Evolutionary conservation across 2,113 vertebrate species (phyloP).

Genomic region (Glaucidium brasilianum): DNA sequence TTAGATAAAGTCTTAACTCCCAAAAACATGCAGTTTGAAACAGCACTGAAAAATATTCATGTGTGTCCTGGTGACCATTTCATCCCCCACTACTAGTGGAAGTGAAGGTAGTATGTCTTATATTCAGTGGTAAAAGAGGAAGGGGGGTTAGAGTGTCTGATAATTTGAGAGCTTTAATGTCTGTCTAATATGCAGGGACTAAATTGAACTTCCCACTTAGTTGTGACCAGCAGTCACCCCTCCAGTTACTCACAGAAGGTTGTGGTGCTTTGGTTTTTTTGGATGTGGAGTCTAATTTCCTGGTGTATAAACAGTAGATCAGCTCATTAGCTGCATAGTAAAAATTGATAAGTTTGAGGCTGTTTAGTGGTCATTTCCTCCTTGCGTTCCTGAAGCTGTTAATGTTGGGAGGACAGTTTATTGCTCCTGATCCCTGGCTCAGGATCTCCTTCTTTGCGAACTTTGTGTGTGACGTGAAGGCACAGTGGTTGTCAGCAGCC

Average conservation of each 20-base stretch:
- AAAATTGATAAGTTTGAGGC: background rate
- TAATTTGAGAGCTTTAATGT: background rate
- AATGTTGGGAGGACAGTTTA: background rate
- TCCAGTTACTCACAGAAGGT: background rate
- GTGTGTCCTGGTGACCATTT: background rate
- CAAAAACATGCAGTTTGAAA: background rate
- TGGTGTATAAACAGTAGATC: background rate
- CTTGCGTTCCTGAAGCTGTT: background rate
- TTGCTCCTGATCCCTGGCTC: background rate
- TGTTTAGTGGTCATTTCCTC: background rate
- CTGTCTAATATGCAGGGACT: background rate
- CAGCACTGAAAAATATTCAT: background rate
- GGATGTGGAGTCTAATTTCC: background rate
- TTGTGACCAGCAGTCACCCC: background rate
- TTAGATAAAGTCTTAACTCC: background rate
- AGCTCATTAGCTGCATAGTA: background rate
- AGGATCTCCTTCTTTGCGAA: background rate
- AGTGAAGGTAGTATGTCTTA: background rate
- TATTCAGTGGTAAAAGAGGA: background rate
- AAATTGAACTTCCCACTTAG: background rate
- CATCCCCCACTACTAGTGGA: background rate
- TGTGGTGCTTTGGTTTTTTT: background rate
- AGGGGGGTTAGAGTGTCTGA: background rate
- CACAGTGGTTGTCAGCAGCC: background rate
- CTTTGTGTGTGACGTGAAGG: background rate